A percentile compares a stretch with the other conserved stretches of the same genome.
These are phyloP conservation scores for Diadromus collaris DNA, from an alignment of 2,888 invertebrate genomes.

Conservation along the genomic window DNA sequence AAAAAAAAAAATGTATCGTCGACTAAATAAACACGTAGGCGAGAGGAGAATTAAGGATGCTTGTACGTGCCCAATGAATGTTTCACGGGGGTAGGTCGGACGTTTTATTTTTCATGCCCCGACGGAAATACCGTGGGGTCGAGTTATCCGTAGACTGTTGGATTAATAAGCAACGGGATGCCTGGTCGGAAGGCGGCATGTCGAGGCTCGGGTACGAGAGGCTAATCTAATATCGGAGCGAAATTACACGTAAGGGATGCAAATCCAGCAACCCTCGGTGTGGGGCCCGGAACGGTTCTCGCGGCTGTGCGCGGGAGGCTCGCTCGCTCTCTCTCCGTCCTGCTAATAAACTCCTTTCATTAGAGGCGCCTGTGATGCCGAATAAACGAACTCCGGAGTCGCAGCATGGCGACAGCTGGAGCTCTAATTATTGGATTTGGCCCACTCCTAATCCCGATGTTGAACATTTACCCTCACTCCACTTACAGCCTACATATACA, in stretches of 20 bases:
- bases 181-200: conserved; percentile 29
- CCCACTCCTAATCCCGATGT: conserved; percentile 60
- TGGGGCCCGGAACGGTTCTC: conserved; percentile 8
- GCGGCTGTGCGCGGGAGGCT: conserved; percentile 33
- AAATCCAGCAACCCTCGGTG: conserved; percentile 67
- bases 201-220: conserved; percentile 46
- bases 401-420: conserved; percentile 74
- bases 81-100: neutral
- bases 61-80: neutral
- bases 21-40: neutral
- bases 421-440: conserved; percentile 68
- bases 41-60: conserved; percentile 22
- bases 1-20: conserved; percentile 1
- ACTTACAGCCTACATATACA: conserved; percentile 11
- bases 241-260: conserved; percentile 75
- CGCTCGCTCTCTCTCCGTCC: conserved; percentile 34
- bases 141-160: conserved; percentile 37
- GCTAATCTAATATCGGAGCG: conserved; percentile 74
- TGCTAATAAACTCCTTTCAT: conserved; percentile 77
- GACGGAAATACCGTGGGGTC: conserved; percentile 26
- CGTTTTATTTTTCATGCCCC: conserved; percentile 39
- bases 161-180: conserved; percentile 50
- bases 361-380: conserved; percentile 70
- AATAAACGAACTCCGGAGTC: conserved; percentile 75
- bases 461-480: conserved; percentile 58